Base-by-base conservation (phyloP, 2,113 vertebrate species). In the Monopterus albus region DNA sequence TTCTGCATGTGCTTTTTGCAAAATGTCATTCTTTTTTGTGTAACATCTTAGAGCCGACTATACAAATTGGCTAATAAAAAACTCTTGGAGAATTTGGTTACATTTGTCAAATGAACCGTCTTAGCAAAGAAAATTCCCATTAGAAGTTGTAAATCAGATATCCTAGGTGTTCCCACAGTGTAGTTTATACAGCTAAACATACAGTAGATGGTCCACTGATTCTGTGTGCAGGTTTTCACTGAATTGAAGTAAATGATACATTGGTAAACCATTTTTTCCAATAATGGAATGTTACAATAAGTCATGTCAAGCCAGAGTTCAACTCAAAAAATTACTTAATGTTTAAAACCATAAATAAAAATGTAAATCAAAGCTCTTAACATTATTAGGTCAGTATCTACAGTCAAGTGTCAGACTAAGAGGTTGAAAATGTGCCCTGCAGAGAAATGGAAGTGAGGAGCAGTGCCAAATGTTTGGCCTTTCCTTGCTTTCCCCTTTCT, bases 361-460 rank as follows among this genome's bases (percentile, higher is more conserved):
- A n/a, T n/a, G n/a, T 18, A 9, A 21, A 36, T 45, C 5, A 7
- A 36, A 23, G 13, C 21, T 60, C 55, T 51, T 26, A 43, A 21
- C 7, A 60, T 38, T 43, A 43, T 40, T 35, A 29, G 29, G 23
- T 72, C n/a, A 6, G 2, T 63, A 8, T 38, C 42, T 73, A 47
- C 17, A 23, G 64, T 49, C 29, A 51, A 21, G 15, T 14, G 31
- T 59, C 17, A 61, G 2, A 36, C 0, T 43, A 39, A 70, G 29
- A 51, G 29, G 40, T 50, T n/a, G 15, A 31, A 7, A 33, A 36
- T 57, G 20, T 43, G 23, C 14, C 0, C 29, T 53, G 12, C 2
- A 45, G 11, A 46, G 25, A 78, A 62, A 51, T 53, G 50, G 3
- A 43, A 35, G 17, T 23, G 38, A 49, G 39, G 18, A 45, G 45